Evolutionary conservation across 2,888 invertebrate genomes (phyloP).

Genomic region (Ernsta delagoae): DNA sequence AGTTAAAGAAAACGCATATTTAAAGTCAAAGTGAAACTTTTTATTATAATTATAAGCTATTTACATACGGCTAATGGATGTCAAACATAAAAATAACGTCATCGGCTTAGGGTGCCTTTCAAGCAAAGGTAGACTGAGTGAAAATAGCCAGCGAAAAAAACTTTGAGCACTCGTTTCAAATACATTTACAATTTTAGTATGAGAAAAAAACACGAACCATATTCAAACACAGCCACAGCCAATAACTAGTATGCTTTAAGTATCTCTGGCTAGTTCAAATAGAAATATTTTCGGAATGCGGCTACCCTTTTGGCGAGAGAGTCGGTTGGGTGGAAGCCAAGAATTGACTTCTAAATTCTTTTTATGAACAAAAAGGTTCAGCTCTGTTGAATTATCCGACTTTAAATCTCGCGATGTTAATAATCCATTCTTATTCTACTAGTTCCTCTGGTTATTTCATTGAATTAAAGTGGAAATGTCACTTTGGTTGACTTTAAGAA

Average conservation of each 20-base stretch:
- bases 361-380: slow-evolving; percentile 31
- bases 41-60: no score
- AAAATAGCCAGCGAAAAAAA: no score
- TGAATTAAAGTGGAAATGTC: not conserved
- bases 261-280: slow-evolving; percentile 19
- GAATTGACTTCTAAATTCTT: slow-evolving; percentile 31
- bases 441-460: not conserved
- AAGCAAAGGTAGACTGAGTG: no score
- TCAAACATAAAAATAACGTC: no score
- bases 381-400: slow-evolving; percentile 25
- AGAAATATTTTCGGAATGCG: slow-evolving; percentile 20
- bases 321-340: slow-evolving; percentile 19
- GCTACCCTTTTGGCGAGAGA: slow-evolving; percentile 1
- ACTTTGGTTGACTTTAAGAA: not conserved
- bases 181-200: no score
- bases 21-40: no score
- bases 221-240: not conserved
- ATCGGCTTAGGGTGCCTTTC: no score
- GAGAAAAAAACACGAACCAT: no score
- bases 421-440: slow-evolving; percentile 12
- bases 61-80: no score
- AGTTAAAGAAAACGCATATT: no score
- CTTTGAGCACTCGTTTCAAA: no score
- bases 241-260: slow-evolving; percentile 12
- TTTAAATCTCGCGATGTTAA: slow-evolving; percentile 21